Evolutionary conservation across 2,797 vertebrate genomes (phyloP).

Genomic region (Lepus oiostolus): DNA sequence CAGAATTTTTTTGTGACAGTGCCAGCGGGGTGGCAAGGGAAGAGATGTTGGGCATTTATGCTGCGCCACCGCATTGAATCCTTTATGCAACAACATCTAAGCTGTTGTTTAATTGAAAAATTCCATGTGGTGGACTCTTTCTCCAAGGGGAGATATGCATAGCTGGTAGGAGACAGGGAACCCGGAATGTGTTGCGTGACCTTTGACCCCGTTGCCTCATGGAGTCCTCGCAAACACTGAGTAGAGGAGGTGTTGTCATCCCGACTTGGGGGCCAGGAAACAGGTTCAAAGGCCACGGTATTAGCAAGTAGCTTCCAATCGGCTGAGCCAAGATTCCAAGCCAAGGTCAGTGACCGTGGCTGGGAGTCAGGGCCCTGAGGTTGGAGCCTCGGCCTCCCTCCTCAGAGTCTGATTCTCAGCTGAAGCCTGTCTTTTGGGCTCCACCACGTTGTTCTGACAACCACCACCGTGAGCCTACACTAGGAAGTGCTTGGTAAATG

Average conservation of each 20-base stretch:
- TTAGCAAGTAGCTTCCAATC: neutral
- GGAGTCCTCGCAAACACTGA: neutral
- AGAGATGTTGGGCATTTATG: neutral
- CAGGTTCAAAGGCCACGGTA: neutral
- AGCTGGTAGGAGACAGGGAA: neutral
- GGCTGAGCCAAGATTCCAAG: neutral
- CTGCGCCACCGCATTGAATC: neutral
- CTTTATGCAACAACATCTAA: neutral
- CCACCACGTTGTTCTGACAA: neutral
- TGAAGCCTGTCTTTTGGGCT: slow-evolving; percentile 48
- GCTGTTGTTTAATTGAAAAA: neutral
- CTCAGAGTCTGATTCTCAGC: slow-evolving; percentile 12
- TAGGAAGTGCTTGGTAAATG: neutral
- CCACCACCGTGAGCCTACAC: neutral
- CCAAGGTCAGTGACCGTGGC: neutral
- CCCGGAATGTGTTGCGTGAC: neutral
- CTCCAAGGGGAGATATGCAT: neutral
- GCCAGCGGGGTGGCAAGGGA: too few species aligned
- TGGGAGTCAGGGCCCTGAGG: neutral
- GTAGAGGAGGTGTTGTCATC: neutral
- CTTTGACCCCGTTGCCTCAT: neutral
- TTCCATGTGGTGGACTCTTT: neutral
- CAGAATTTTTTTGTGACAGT: neutral
- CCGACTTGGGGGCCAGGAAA: neutral
- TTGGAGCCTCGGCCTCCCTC: neutral